Base-by-base conservation (phyloP, 2,888 invertebrate species). In the Agrochola lota region DNA sequence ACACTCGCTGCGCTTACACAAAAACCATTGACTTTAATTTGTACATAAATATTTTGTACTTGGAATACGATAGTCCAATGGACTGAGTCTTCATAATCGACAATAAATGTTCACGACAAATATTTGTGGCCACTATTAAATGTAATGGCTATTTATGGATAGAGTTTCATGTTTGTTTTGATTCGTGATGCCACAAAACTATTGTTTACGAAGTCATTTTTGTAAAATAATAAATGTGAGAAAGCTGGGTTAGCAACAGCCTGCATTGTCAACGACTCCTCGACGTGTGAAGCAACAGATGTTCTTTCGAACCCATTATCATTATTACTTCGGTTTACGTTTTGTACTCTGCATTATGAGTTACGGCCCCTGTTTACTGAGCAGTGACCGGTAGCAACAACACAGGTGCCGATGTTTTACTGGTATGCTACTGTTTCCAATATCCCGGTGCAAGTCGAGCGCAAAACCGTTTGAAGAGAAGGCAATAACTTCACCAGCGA, bases 221-320 rank as follows among this genome's bases (percentile, higher is more conserved):
- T 23, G 11, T 52, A 15, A 49, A 59, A 71, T 52, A 68, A 73
- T 59, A 68, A 80, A 76, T 72, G 77, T 79, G 73, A 71, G 77
- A 64, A 79, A 62, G 71, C 17, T 43, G 1, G 20, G 59, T 77
- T 57, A 55, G 77, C 76, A 71, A 84, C 73, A 77, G 68, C 78
- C 78, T 75, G 77, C 81, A 79, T 88, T 91, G 93, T 92, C 91
- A 92, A 92, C 91, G 93, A 91, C 91, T 87, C 84, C 69, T 81
- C 85, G 77, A 78, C 90, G 91, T 92, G 94, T 87, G 93, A 95
- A 94, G 84, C 89, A 92, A 91, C 94, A 95, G 91, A 94, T 95
- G 95, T 92, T 92, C 87, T 85, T 88, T 87, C 81, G 77, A 88
- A 87, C 87, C 91, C 91, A 94, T 94, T 94, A 94, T 92, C 87